A percentile compares a stretch with the other conserved stretches of the same genome.
Conservation (phyloP, 1,140 invertebrate species). For the Phthorimaea operculella region DNA sequence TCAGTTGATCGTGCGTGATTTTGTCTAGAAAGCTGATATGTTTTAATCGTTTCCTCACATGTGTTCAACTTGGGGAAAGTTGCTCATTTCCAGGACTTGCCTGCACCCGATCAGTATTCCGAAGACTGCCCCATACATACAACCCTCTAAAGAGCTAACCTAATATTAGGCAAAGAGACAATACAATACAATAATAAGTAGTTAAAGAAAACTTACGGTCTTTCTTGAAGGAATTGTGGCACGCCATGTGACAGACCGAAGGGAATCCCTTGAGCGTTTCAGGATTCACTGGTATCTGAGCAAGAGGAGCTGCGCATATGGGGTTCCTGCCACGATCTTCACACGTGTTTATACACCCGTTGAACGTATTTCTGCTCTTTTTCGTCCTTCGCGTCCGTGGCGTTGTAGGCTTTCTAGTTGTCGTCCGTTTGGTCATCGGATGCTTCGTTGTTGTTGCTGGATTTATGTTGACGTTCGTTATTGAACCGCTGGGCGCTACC, state of each 20-base stretch:
- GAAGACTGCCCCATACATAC: no score
- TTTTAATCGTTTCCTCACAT: no score
- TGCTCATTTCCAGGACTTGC: no score
- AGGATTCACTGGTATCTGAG: constrained; percentile 32
- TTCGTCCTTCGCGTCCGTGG: constrained; percentile 27
- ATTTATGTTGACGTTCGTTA: constrained; percentile 41
- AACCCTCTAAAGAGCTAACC: no score
- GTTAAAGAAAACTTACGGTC: constrained; percentile 37
- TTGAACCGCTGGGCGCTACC: constrained; percentile 32
- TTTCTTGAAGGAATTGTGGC: constrained; percentile 53
- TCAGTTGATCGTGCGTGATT: no score
- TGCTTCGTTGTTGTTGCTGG: constrained; percentile 24
- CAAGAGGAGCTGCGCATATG: constrained; percentile 43
- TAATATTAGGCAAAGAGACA: no score
- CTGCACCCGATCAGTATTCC: no score
- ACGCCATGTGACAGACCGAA: constrained; percentile 56
- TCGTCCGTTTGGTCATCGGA: constrained; percentile 26
- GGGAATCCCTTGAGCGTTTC: constrained; percentile 50
- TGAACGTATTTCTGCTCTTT: constrained; percentile 40
- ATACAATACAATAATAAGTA: neutral
- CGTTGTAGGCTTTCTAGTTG: constrained; percentile 29
- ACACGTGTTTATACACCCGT: constrained; percentile 43
- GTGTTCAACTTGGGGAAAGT: no score
- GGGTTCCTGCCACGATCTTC: constrained; percentile 28
- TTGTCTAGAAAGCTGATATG: no score